Evolutionary conservation across 2,797 vertebrate genomes (phyloP).

Genomic region (Selene dorsalis): DNA sequence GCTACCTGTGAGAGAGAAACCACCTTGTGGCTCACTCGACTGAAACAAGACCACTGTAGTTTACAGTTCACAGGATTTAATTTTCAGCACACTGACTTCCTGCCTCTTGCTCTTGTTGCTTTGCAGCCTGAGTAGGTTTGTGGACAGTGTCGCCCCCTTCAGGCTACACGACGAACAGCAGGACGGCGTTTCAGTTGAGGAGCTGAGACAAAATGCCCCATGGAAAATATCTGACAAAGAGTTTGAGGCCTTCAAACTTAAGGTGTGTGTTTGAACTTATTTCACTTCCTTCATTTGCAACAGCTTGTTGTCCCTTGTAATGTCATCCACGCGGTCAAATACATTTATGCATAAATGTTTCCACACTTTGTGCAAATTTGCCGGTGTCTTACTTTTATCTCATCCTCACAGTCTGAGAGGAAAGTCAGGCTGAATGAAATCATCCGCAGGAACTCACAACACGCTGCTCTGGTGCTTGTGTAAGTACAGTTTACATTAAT

Average conservation of each 20-base stretch:
- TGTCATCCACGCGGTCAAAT: background rate
- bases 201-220: slow-evolving; percentile 58
- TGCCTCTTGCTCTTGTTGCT: background rate
- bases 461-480: slow-evolving; percentile 82
- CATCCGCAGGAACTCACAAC: slow-evolving; percentile 81
- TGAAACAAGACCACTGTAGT: background rate
- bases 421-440: slow-evolving; percentile 85
- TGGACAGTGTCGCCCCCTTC: slow-evolving; percentile 80
- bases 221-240: slow-evolving; percentile 82
- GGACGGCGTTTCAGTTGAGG: slow-evolving; percentile 35
- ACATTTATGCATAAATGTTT: too few species aligned
- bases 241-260: slow-evolving; percentile 77
- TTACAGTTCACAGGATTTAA: background rate
- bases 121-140: slow-evolving; percentile 78
- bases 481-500: slow-evolving; percentile 71
- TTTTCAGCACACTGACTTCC: background rate
- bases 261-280: slow-evolving; percentile 67
- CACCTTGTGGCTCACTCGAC: too few species aligned
- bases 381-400: background rate
- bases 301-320: background rate
- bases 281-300: background rate
- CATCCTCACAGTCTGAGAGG: slow-evolving; percentile 75
- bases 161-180: slow-evolving; percentile 73
- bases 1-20: too few species aligned
- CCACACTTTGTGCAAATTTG: too few species aligned